Percentiles rank a stretch among this genome's conserved stretches.
phyloP scores from a whole-genome alignment of 2,113 vertebrate genomes.

The Ammospiza caudacuta region DNA sequence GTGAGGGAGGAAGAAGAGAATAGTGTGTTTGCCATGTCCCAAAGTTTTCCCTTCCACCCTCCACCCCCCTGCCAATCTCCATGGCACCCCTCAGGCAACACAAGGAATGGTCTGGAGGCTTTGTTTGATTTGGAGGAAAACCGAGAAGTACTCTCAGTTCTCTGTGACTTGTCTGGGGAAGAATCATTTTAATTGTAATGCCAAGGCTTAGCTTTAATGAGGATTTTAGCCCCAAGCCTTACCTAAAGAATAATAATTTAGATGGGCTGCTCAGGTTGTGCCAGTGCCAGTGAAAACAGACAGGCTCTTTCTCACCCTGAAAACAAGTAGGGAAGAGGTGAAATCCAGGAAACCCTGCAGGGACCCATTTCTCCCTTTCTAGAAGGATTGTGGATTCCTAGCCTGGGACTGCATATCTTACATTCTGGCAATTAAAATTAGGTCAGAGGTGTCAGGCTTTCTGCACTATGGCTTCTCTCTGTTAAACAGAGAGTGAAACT shows the following conservation, averaged over 20 bases:
- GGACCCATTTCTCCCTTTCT: neutral
- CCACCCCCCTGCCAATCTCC: neutral
- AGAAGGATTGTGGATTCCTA: neutral
- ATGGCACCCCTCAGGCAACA: neutral
- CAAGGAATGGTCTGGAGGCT: neutral
- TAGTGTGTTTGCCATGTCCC: neutral
- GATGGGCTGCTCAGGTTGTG: neutral
- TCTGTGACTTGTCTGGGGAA: neutral
- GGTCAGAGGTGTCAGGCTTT: neutral
- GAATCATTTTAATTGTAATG: neutral
- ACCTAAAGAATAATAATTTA: neutral
- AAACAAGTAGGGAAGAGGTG: neutral
- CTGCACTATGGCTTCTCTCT: neutral
- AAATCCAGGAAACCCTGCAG: neutral
- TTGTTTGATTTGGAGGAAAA: conserved; percentile 11
- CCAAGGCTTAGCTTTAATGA: neutral
- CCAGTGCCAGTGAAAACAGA: neutral
- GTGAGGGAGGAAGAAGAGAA: neutral
- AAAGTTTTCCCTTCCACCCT: neutral
- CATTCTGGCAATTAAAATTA: neutral
- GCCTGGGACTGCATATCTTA: neutral
- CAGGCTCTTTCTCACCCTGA: neutral
- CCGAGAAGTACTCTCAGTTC: neutral
- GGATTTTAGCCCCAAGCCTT: neutral
- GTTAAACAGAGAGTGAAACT: neutral